phyloP scores from a whole-genome alignment of 2,113 vertebrate species.

The Rhinogobius similis region DNA sequence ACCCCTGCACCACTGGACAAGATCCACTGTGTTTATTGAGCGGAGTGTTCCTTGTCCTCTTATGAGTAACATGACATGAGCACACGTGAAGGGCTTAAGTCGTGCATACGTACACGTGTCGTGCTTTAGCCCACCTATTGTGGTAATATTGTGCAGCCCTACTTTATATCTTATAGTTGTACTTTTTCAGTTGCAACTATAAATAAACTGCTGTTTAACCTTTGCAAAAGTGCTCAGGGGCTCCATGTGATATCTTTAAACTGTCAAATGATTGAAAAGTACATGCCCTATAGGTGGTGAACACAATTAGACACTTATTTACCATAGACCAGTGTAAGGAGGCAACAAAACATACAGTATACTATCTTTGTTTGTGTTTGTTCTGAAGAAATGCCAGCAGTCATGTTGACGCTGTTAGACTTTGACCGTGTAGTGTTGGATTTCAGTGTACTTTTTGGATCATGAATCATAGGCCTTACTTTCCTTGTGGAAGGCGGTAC shows the following conservation, averaged over 20 bases:
- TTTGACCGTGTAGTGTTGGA: too few relatives aligned
- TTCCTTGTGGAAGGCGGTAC: not conserved
- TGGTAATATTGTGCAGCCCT: too few relatives aligned
- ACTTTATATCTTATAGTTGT: not conserved
- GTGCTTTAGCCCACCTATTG: too few relatives aligned
- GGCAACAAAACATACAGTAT: not conserved
- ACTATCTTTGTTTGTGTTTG: too few relatives aligned
- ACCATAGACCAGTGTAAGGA: not conserved
- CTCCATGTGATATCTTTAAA: not conserved
- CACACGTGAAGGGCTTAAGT: too few relatives aligned
- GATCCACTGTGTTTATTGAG: too few relatives aligned
- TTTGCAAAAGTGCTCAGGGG: not conserved
- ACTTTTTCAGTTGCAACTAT: not conserved
- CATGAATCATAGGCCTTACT: not conserved
- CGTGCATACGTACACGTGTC: too few relatives aligned
- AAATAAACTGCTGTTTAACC: not conserved
- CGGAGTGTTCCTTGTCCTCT: too few relatives aligned
- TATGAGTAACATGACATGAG: too few relatives aligned
- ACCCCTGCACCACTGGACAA: too few relatives aligned
- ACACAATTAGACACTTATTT: not conserved
- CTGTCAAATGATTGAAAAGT: not conserved
- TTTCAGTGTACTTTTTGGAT: not conserved
- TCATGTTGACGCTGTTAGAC: too few relatives aligned
- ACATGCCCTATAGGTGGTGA: not conserved
- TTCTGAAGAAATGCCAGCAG: too few relatives aligned